Base-by-base conservation (phyloP, 2,797 vertebrate genomes). In the Sebastes minor region DNA sequence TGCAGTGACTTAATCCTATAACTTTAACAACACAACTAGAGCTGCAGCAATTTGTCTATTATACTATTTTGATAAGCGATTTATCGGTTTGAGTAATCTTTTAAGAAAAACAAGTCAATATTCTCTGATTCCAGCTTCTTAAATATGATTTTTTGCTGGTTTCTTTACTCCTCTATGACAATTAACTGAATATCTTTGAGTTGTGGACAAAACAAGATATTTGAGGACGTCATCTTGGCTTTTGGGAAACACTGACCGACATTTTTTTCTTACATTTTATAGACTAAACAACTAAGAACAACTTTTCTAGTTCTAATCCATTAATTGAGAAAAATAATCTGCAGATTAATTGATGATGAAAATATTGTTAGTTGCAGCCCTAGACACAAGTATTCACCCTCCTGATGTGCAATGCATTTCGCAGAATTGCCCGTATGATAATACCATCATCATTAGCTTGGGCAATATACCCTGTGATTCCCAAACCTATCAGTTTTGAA, bases 401-500 rank as follows among this genome's bases (percentile, higher is more conserved):
- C 42, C 59, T 18, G 35, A 52, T 6, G 4, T 7, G 25, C 33
- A 75, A 2, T 20, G 64, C 6, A 66, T 52, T 56, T 33, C 4
- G 35, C 28, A 65, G 32, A 59, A 53, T 6, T 66, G 8, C 53
- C 30, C 7, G 3, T 25, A 53, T 13, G 28, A 7, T 32, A 62
- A 73, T 32, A 38, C 33, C 6, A 30, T 49, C 6, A 46, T 49
- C 63, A 63, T 53, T 53, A 28, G 22, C 60, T 65, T 7, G 18
- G 59, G 10, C 18, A 56, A 66, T 60, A 52, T n/a, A 74, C 3
- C 8, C 60, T 71, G 23, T 22, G 11, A 72, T 73, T 80, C 16
- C 72, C 16, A 74, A 62, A 71, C 27, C 67, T 69, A 67, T 82
- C 76, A 46, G 20, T 65, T 80, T 65, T 70, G 57, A 84, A 74